These are phyloP conservation scores for Gorsachius magnificus DNA, from an alignment of 2,797 vertebrate genomes.

Conservation along the genomic window DNA sequence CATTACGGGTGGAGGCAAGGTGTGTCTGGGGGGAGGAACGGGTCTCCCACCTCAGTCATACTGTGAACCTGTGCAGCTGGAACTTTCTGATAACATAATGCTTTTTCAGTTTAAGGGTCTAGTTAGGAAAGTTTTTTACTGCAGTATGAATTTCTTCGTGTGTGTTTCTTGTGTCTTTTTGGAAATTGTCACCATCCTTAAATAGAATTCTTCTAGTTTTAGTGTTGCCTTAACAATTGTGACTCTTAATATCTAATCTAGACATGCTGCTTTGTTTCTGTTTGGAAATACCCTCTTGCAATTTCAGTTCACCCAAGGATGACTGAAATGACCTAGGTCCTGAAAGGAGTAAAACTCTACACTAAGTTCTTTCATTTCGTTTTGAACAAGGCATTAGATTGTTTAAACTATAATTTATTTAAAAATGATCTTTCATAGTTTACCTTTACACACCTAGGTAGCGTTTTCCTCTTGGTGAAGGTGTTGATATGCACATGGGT, in stretches of 20 bases:
- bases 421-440: not conserved
- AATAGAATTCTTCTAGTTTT: not conserved
- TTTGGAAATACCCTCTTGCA: not conserved
- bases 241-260: not conserved
- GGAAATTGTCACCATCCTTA: not conserved
- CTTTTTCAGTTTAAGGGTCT: not conserved
- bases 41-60: not conserved
- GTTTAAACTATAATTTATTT: not conserved
- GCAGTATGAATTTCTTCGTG: not conserved
- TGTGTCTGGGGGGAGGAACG: not conserved
- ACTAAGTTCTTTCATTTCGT: not conserved
- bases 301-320: not conserved
- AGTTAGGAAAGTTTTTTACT: not conserved
- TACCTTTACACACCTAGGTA: not conserved
- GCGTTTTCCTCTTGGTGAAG: not conserved
- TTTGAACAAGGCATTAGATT: not conserved
- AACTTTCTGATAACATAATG: not conserved
- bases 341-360: not conserved
- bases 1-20: not conserved
- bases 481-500: not conserved
- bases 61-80: conserved; percentile 20
- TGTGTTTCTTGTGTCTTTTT: not conserved
- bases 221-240: not conserved
- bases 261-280: not conserved
- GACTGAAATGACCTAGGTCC: not conserved